Evolutionary conservation across 2,113 vertebrate species (phyloP), one percentile per base, ranked within the genome.

Genomic region (Peromyscus leucopus): DNA sequence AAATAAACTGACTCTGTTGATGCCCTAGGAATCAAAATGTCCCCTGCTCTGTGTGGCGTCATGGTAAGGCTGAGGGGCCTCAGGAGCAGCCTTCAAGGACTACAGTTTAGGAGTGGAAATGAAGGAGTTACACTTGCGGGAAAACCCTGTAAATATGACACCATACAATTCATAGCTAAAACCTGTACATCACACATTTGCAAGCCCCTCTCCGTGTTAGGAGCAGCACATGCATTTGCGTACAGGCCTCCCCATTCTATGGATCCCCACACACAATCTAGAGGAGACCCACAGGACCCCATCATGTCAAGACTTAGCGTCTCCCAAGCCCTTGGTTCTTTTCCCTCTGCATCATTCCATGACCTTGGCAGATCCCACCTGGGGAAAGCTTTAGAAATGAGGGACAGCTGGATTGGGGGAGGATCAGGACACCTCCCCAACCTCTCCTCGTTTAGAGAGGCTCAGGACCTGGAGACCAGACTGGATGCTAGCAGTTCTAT

Each of bases 1-100:
- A 97, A 96, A 96, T 97, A 97, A 97, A 97, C 61, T 57, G 36
- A 89, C 72, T 93, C 80, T 78, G 39, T 78, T 94, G 15, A 6
- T 26, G 67, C 48, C 90, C 31, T 7, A 46, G 21, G 28, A 67
- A 91, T 90, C 61, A 36, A 26, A 48, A 76, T 57, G 67, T 55
- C 88, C 96, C 24, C 8, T 89, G 11, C 55, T 96, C 33, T 59
- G 78, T 48, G 63, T 26, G 15, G 28, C 26, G 19, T 39, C 11
- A 7, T 39, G 6, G 16, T 39, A 22, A 79, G 16, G 31, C 57
- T 51, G 48, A 75, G 36, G 31, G 74, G 57, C 17, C 26, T 4
- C 1, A 31, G 12, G n/a, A 91, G 59, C 88, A 61, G 55, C 61
- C 78, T 87, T 89, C 88, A 72, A 39, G 84, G 31, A 7, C 74